A percentile compares a stretch with the other conserved stretches of the same genome.
Evolutionary conservation across 2,797 vertebrate genomes (phyloP).

Genomic region (Pantherophis alleghaniensis): DNA sequence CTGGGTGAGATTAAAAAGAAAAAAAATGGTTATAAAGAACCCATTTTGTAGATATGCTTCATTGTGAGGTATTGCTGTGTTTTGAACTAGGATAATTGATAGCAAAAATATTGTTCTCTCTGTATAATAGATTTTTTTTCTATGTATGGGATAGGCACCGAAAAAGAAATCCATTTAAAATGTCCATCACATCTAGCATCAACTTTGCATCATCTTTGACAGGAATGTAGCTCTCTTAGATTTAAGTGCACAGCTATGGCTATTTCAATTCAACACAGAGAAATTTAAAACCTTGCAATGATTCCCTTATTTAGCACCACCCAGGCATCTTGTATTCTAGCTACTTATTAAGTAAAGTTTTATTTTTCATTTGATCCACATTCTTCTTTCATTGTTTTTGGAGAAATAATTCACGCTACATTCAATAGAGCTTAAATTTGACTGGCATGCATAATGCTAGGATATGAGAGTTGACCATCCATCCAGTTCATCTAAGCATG

Average conservation of each 20-base stretch:
- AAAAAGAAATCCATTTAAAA: background rate
- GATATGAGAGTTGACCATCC: conserved; percentile 41
- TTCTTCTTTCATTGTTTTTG: background rate
- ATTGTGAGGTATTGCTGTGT: background rate
- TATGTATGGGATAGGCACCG: background rate
- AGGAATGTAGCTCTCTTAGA: background rate
- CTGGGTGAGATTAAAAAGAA: background rate
- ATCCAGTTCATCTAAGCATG: conserved; percentile 36
- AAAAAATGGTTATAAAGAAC: background rate
- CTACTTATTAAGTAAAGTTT: background rate
- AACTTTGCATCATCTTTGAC: background rate
- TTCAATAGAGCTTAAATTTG: background rate
- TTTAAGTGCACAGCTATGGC: background rate
- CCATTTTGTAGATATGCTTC: background rate
- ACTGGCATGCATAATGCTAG: background rate
- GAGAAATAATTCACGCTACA: background rate
- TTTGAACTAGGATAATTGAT: background rate
- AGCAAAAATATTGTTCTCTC: background rate
- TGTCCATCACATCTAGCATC: background rate
- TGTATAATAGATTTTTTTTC: background rate
- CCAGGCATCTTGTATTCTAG: background rate
- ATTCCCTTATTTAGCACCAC: background rate
- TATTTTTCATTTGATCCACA: background rate
- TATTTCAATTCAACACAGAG: background rate
- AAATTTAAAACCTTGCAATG: background rate